These are phyloP conservation scores for Lepidurus apus DNA, from an alignment of 1,140 invertebrate species.

Conservation along the genomic window DNA sequence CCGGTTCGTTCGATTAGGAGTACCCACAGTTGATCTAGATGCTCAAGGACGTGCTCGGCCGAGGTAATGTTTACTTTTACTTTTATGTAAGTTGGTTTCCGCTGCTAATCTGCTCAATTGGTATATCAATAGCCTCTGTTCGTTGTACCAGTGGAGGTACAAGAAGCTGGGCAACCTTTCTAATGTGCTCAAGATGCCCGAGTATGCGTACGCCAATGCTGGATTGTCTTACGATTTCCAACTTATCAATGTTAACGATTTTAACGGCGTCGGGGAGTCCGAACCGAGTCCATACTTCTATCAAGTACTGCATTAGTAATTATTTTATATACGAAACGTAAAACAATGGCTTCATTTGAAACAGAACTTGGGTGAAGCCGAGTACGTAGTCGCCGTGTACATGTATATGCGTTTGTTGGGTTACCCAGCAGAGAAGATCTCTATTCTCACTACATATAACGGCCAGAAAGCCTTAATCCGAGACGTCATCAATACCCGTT, in stretches of 20 bases:
- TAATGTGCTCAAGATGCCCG: slow-evolving; percentile 73
- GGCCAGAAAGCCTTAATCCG: slow-evolving; percentile 96
- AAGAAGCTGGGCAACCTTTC: slow-evolving; percentile 85
- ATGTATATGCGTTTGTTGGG: slow-evolving; percentile 98
- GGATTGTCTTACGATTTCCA: slow-evolving; percentile 93
- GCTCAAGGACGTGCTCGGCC: slow-evolving; percentile 91
- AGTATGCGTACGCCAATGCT: slow-evolving; percentile 85
- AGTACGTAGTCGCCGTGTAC: slow-evolving; percentile 94
- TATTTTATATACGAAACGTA: slow-evolving; percentile 1
- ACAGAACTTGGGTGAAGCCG: slow-evolving; percentile 96
- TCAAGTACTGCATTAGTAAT: slow-evolving; percentile 56
- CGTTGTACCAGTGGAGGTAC: slow-evolving; percentile 97
- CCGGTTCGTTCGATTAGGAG: slow-evolving; percentile 87
- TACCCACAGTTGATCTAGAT: slow-evolving; percentile 94
- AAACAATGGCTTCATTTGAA: slow-evolving; percentile 37
- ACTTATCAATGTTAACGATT: slow-evolving; percentile 92
- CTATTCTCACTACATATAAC: slow-evolving; percentile 99
- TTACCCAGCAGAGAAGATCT: slow-evolving; percentile 95
- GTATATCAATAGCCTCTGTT: slow-evolving; percentile 66
- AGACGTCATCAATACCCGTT: slow-evolving; percentile 91
- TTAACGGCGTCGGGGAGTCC: slow-evolving; percentile 93
- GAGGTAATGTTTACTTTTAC: slow-evolving; percentile 50
- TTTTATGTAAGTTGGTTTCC: not conserved
- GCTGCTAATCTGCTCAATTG: not conserved
- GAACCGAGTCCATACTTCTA: slow-evolving; percentile 99